Evolutionary conservation across 2,888 invertebrate species (phyloP).

Genomic region (Itoplectis maculator): DNA sequence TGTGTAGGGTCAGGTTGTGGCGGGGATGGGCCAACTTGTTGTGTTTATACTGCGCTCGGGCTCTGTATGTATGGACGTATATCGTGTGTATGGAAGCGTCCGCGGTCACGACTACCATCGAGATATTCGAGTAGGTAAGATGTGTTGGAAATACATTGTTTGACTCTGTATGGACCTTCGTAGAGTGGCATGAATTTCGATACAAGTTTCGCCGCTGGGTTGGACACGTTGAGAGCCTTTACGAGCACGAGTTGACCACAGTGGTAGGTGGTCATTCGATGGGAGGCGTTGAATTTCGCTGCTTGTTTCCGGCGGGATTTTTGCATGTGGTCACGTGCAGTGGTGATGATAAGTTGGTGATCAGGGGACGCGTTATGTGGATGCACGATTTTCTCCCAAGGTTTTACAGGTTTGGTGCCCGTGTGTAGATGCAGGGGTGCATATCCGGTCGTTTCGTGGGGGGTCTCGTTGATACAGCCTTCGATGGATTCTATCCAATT

Average conservation of each 20-base stretch:
- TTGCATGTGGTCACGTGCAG: not conserved
- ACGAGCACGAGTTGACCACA: slow-evolving; percentile 1
- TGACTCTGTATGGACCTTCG: slow-evolving; percentile 32
- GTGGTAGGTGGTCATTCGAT: not conserved
- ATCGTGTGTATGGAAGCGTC: too few relatives aligned
- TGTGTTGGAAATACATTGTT: not conserved
- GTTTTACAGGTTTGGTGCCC: not conserved
- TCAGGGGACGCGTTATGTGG: not conserved
- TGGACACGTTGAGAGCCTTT: slow-evolving; percentile 24
- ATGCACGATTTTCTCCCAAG: not conserved
- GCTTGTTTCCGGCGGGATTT: not conserved
- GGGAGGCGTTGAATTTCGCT: not conserved
- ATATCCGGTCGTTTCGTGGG: not conserved
- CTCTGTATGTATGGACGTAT: too few relatives aligned
- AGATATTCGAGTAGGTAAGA: too few relatives aligned
- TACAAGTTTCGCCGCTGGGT: not conserved
- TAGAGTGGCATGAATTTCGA: slow-evolving; percentile 28
- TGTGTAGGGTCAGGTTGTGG: too few relatives aligned
- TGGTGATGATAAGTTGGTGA: not conserved
- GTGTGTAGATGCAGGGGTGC: not conserved
- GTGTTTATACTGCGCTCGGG: not conserved
- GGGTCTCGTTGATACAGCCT: not conserved
- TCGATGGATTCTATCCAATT: not conserved
- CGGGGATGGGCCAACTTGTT: too few relatives aligned
- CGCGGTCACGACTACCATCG: too few relatives aligned